phyloP scores from a whole-genome alignment of 2,888 invertebrate species.

The Conchocele bisecta region DNA sequence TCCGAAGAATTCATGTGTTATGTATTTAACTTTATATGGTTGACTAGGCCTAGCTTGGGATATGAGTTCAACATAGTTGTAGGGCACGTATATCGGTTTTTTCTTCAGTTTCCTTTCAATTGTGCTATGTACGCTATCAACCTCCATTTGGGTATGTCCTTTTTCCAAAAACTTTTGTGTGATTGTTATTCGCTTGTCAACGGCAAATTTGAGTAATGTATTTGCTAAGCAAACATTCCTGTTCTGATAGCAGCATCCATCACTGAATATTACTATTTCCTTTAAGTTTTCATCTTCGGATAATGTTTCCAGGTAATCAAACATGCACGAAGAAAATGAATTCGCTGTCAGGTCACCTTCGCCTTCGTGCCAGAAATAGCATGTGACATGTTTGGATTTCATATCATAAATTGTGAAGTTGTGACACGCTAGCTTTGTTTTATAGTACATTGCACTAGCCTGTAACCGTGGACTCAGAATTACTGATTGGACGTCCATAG shows the following conservation, averaged over 20 bases:
- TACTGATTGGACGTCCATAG: slow-evolving; percentile 53
- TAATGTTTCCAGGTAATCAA: slow-evolving; percentile 19
- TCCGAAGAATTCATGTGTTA: slow-evolving; percentile 24
- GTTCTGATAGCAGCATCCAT: slow-evolving; percentile 59
- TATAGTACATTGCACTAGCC: slow-evolving; percentile 56
- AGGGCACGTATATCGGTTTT: slow-evolving; percentile 28
- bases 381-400: slow-evolving; percentile 15
- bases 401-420: slow-evolving; percentile 50
- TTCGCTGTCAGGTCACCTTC: slow-evolving; percentile 45
- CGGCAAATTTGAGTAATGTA: slow-evolving; percentile 27
- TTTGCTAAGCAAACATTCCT: slow-evolving; percentile 45
- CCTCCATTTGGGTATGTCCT: slow-evolving; percentile 59
- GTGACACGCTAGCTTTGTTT: slow-evolving; percentile 50
- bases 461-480: slow-evolving; percentile 45
- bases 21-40: slow-evolving; percentile 32
- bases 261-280: slow-evolving; percentile 47
- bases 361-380: slow-evolving; percentile 58
- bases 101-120: slow-evolving; percentile 41
- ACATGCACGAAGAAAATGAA: slow-evolving; percentile 33
- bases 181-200: slow-evolving; percentile 29
- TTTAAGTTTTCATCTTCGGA: background rate
- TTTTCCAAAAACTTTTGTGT: slow-evolving; percentile 46
- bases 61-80: slow-evolving; percentile 38
- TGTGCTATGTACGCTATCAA: slow-evolving; percentile 50
- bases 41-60: slow-evolving; percentile 17